These are phyloP conservation scores for Fringilla coelebs DNA, from an alignment of 2,797 vertebrate genomes.

Conservation along the genomic window DNA sequence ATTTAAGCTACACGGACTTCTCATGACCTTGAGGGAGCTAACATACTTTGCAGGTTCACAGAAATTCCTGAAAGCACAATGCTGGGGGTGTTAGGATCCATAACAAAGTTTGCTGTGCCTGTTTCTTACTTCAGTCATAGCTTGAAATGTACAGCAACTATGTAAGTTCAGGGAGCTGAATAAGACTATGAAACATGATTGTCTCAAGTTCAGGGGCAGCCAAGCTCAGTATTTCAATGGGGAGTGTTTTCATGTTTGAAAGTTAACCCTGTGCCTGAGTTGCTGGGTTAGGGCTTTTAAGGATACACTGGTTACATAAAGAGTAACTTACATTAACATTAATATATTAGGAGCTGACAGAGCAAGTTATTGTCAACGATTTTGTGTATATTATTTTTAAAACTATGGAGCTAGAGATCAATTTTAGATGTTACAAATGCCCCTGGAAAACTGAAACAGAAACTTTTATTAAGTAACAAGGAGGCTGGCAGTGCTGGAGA, in stretches of 20 bases:
- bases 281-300: background rate
- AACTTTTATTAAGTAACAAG: background rate
- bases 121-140: background rate
- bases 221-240: background rate
- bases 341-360: background rate
- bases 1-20: background rate
- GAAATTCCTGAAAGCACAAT: background rate
- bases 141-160: background rate
- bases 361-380: background rate
- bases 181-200: background rate
- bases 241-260: background rate
- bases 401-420: background rate
- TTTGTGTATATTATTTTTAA: background rate
- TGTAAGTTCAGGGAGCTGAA: background rate
- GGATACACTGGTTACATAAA: background rate
- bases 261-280: background rate
- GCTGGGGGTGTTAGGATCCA: background rate
- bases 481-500: background rate
- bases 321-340: background rate
- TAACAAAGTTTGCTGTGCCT: background rate
- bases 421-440: background rate
- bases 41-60: background rate
- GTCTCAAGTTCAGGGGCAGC: background rate
- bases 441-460: background rate
- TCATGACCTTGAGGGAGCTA: background rate